phyloP scores from a whole-genome alignment of 2,888 invertebrate genomes.

The Drosophila eohydei region DNA sequence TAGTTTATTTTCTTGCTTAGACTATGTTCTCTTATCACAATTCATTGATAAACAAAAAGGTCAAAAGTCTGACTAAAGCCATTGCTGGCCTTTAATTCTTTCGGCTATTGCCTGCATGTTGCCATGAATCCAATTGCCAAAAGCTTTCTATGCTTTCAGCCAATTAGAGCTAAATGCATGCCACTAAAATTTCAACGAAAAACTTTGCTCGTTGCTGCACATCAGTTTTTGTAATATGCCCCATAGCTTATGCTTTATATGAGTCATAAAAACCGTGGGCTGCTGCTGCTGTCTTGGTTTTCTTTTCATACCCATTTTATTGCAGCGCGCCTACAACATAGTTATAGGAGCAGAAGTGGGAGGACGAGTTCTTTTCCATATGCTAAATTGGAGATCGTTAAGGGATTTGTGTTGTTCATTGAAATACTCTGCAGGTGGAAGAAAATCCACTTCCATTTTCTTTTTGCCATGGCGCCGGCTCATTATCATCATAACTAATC shows the following conservation, averaged over 20 bases:
- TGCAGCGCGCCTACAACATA: conserved; percentile 36
- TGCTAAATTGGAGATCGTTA: conserved; percentile 63
- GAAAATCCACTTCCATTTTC: conserved; percentile 9
- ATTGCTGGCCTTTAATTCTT: background rate
- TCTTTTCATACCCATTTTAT: conserved; percentile 31
- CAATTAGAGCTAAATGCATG: conserved; percentile 55
- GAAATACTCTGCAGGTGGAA: conserved; percentile 21
- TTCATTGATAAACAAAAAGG: background rate
- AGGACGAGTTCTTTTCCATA: conserved; percentile 23
- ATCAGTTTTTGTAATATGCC: conserved; percentile 34
- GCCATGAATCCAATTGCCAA: conserved; percentile 26
- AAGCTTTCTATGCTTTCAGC: conserved; percentile 47
- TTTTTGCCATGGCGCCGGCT: conserved; percentile 33
- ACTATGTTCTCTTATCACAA: background rate
- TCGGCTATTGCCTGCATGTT: conserved; percentile 4
- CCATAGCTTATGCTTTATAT: conserved; percentile 48
- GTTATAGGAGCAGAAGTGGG: background rate
- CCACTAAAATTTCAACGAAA: conserved; percentile 40
- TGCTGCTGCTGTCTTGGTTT: conserved; percentile 23
- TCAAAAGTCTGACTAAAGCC: background rate
- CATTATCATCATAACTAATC: conserved; percentile 75
- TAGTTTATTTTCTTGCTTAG: background rate
- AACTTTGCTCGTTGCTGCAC: conserved; percentile 21
- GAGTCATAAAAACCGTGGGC: conserved; percentile 44
- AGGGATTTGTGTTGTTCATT: conserved; percentile 55